These are phyloP conservation scores for Alethe castanea DNA, from an alignment of 2,113 vertebrate species.

Conservation along the genomic window DNA sequence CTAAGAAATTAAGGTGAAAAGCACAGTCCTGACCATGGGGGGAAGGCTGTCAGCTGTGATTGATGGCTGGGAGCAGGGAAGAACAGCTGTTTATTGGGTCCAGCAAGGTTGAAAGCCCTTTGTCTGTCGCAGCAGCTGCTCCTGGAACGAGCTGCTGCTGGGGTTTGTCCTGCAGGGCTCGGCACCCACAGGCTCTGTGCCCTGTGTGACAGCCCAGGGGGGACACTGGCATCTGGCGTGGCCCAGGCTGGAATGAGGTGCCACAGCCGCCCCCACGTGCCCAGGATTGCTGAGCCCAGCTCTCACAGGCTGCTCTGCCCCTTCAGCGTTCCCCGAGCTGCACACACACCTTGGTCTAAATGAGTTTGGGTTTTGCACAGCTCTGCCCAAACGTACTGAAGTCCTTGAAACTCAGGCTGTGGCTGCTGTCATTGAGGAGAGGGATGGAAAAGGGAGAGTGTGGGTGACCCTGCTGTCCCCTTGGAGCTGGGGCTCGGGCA, in stretches of 20 bases:
- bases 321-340: not conserved
- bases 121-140: not conserved
- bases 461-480: not conserved
- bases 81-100: slow-evolving; percentile 47
- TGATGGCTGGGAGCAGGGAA: not conserved
- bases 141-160: accelerated
- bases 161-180: not conserved
- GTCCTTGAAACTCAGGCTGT: slow-evolving; percentile 36
- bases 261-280: not conserved
- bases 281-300: not conserved
- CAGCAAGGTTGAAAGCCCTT: not conserved
- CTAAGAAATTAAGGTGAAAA: slow-evolving; percentile 54
- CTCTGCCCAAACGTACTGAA: slow-evolving; percentile 36
- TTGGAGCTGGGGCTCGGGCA: not conserved
- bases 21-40: not conserved
- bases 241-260: not conserved
- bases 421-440: not conserved
- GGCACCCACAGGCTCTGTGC: accelerated
- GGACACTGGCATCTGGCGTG: not conserved
- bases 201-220: accelerated
- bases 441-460: accelerated
- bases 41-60: slow-evolving; percentile 39
- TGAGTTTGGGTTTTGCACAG: not conserved
- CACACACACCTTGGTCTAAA: not conserved
- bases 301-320: not conserved